Evolutionary conservation across 2,888 invertebrate genomes (phyloP).

Genomic region (Rapana venosa): DNA sequence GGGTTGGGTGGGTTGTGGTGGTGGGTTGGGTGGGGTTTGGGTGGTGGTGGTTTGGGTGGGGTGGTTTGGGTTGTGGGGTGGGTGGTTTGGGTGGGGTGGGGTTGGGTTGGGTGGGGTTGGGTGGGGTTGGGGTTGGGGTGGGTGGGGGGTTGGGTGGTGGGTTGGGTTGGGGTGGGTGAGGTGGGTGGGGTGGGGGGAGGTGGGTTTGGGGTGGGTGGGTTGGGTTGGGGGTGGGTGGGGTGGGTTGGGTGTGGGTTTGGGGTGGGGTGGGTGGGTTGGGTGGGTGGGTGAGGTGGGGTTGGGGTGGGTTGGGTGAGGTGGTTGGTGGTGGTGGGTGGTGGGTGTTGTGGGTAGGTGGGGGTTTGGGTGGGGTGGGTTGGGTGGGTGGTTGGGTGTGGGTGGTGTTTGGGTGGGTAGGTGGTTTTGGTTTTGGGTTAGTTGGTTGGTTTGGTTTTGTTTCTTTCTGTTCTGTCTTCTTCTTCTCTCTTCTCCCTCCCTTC

Average conservation of each 20-base stretch:
- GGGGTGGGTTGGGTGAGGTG: no score
- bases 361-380: neutral
- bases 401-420: no score
- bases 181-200: neutral
- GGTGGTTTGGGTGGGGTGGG: neutral
- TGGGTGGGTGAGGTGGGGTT: conserved; percentile 2
- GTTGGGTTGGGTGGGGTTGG: neutral
- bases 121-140: neutral
- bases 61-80: no score
- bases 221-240: neutral
- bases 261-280: neutral
- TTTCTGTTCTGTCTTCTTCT: neutral
- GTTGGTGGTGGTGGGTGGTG: no score
- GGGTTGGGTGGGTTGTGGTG: no score
- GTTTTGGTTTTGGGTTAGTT: no score
- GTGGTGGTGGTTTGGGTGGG: no score
- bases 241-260: neutral
- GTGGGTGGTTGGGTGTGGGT: no score
- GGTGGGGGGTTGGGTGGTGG: neutral
- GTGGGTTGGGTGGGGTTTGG: no score
- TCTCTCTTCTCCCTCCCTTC: neutral
- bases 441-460: no score
- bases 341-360: neutral
- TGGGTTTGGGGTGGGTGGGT: no score
- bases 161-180: neutral